Evolutionary conservation across 2,113 vertebrate genomes (phyloP).

Genomic region (Edolisoma coerulescens): DNA sequence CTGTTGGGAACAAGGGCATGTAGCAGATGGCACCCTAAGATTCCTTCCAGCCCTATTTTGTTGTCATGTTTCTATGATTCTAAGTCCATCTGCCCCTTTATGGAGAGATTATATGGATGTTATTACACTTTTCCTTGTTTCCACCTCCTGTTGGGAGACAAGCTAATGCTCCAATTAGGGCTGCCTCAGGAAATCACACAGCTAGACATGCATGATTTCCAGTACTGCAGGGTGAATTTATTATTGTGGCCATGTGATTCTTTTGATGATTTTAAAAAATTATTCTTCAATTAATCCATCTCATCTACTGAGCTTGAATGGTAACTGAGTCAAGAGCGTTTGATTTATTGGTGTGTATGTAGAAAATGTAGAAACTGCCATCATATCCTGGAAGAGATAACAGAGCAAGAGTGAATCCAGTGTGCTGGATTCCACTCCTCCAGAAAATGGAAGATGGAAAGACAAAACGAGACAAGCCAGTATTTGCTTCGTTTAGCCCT

Average conservation of each 20-base stretch:
- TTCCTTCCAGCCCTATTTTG: neutral
- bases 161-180: neutral
- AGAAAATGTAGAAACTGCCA: neutral
- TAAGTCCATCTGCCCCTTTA: conserved; percentile 4
- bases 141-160: neutral
- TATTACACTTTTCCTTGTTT: neutral
- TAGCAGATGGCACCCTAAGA: conserved; percentile 12
- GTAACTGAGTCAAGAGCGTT: neutral
- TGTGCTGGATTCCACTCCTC: neutral
- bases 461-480: neutral
- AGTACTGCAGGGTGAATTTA: neutral
- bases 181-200: neutral
- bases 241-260: neutral
- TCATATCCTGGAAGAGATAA: neutral
- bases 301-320: neutral
- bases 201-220: neutral
- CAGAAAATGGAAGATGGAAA: neutral
- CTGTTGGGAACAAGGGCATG: neutral
- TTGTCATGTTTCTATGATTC: conserved; percentile 31
- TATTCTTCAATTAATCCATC: neutral
- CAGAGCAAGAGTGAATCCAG: neutral
- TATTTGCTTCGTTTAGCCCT: neutral
- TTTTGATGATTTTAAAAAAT: neutral
- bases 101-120: fast-evolving
- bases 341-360: neutral